Percentiles rank a stretch among this genome's conserved stretches.
Conservation (phyloP, 2,113 vertebrate genomes). For the Varanus salvator region DNA sequence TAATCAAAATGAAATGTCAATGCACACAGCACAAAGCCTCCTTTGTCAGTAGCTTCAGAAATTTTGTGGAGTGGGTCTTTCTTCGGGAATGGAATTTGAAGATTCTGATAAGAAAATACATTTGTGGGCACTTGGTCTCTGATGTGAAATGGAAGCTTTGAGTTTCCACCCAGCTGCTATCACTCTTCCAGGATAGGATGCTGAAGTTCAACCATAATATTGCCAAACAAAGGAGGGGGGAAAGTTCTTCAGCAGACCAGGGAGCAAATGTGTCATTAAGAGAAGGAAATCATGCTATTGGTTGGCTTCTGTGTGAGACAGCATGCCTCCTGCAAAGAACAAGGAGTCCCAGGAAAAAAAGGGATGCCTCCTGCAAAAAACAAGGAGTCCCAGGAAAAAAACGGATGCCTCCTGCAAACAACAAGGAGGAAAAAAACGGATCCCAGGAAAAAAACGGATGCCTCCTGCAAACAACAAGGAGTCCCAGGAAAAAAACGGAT, state of each 20-base stretch:
- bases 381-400: not conserved
- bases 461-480: too few species aligned
- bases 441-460: not conserved
- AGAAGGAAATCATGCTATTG: not conserved
- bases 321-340: too few species aligned
- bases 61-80: not conserved
- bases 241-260: not conserved
- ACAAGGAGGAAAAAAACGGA: too few species aligned
- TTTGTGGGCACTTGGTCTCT: not conserved
- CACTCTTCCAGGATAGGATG: not conserved
- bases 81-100: not conserved
- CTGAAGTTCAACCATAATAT: not conserved
- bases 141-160: not conserved
- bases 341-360: not conserved
- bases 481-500: not conserved
- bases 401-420: too few species aligned
- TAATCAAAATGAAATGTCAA: slow-evolving; percentile 9
- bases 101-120: not conserved
- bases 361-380: too few species aligned
- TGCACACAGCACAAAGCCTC: slow-evolving; percentile 7
- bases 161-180: not conserved
- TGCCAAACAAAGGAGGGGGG: not conserved
- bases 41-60: not conserved
- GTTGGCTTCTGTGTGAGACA: not conserved
- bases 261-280: not conserved